Percentiles rank a stretch among this genome's conserved stretches.
phyloP scores from a whole-genome alignment of 2,797 vertebrate genomes.

The Helarctos malayanus region DNA sequence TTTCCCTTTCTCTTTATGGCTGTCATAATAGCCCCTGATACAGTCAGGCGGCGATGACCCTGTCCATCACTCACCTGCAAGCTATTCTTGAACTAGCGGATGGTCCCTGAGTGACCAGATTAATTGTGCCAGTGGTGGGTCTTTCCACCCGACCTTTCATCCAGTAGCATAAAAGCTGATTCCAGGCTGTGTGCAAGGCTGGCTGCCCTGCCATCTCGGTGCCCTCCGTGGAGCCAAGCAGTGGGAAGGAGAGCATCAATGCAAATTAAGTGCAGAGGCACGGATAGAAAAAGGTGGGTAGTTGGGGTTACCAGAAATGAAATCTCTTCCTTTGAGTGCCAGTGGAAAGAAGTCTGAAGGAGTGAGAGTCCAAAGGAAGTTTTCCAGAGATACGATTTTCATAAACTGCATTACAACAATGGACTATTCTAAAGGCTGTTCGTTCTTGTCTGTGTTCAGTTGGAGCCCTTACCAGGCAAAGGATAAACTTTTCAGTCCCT shows the following conservation, averaged over 20 bases:
- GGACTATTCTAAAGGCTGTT: slow-evolving; percentile 17
- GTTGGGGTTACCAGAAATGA: slow-evolving; percentile 6
- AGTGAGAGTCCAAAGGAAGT: neutral
- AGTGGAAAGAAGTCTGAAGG: slow-evolving; percentile 27
- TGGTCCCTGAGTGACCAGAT: slow-evolving; percentile 69
- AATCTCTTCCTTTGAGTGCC: neutral
- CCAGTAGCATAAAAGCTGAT: slow-evolving; percentile 61
- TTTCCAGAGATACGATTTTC: slow-evolving; percentile 20
- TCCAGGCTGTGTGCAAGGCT: slow-evolving; percentile 58
- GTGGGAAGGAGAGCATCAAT: neutral
- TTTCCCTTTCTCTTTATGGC: slow-evolving; percentile 78
- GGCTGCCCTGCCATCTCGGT: neutral
- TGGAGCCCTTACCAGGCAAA: slow-evolving; percentile 38
- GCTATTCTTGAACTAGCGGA: slow-evolving; percentile 62
- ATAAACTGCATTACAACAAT: neutral
- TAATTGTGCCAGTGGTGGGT: slow-evolving; percentile 66
- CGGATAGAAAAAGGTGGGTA: neutral
- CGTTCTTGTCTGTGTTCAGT: slow-evolving; percentile 53
- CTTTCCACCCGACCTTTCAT: slow-evolving; percentile 70
- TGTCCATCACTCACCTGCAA: slow-evolving; percentile 48
- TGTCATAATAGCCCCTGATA: slow-evolving; percentile 79
- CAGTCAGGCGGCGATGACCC: slow-evolving; percentile 44
- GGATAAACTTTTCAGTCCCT: slow-evolving; percentile 28
- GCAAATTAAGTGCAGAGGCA: slow-evolving; percentile 62
- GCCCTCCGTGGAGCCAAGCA: slow-evolving; percentile 25